A percentile compares a stretch with the other conserved stretches of the same genome.
phyloP scores from a whole-genome alignment of 2,888 invertebrate genomes.

The Arctia plantaginis region DNA sequence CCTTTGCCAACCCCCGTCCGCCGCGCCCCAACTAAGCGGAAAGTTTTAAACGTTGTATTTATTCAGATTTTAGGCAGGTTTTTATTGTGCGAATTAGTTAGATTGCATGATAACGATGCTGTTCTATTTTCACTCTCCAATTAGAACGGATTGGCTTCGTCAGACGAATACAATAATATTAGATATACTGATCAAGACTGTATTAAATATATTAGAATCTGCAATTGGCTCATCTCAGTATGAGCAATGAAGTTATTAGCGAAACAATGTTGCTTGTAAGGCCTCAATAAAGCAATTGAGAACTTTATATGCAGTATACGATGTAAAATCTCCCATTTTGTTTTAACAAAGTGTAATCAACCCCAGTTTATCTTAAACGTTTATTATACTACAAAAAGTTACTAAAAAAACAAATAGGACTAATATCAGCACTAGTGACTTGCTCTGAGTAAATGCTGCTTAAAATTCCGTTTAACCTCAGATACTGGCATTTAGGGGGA shows the following conservation, averaged over 20 bases:
- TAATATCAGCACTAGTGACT: slow-evolving; percentile 39
- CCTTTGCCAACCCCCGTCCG: slow-evolving; percentile 60
- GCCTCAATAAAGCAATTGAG: slow-evolving; percentile 36
- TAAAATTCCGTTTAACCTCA: slow-evolving; percentile 59
- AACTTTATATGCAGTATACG: slow-evolving; percentile 25
- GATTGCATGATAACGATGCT: slow-evolving; percentile 62
- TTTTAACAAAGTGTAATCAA: slow-evolving; percentile 36
- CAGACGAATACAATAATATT: neutral
- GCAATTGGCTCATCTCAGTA: slow-evolving; percentile 4
- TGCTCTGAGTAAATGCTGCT: slow-evolving; percentile 53
- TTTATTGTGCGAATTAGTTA: slow-evolving; percentile 68
- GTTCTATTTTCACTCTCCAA: slow-evolving; percentile 53
- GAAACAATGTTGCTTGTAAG: slow-evolving; percentile 20
- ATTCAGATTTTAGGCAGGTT: slow-evolving; percentile 72
- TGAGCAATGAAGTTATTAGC: neutral
- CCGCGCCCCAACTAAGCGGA: slow-evolving; percentile 81
- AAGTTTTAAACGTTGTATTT: slow-evolving; percentile 79
- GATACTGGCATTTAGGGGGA: slow-evolving; percentile 62
- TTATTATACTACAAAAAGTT: slow-evolving; percentile 36
- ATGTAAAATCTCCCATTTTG: slow-evolving; percentile 31
- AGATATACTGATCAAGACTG: neutral
- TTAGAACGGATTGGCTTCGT: slow-evolving; percentile 44
- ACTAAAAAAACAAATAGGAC: slow-evolving; percentile 41
- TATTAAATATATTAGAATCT: neutral
- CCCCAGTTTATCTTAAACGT: slow-evolving; percentile 29